Conservation (phyloP, 37 sponge, comb jelly and placozoan species). For the Aphrocallistes beatrix region DNA sequence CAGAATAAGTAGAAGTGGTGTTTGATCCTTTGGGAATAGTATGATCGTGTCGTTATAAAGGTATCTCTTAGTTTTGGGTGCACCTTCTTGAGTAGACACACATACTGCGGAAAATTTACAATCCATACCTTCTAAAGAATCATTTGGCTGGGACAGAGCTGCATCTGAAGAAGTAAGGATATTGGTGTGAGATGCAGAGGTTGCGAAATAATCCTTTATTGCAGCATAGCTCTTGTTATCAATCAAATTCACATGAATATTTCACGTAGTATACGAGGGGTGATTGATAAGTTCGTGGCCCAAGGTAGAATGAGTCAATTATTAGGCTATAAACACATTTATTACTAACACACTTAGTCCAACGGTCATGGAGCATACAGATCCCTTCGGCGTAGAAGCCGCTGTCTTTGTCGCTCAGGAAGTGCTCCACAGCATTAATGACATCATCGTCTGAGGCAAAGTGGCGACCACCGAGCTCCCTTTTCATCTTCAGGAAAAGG, state of each 20-base stretch:
- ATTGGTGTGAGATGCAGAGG: constrained; percentile 9
- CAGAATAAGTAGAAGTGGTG: not conserved
- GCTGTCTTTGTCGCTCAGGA: too few relatives aligned
- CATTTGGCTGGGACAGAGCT: not conserved
- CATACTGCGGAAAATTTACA: not conserved
- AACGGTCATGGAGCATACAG: too few relatives aligned
- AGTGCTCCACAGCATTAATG: too few relatives aligned
- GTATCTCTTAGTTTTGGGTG: constrained; percentile 14
- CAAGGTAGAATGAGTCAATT: too few relatives aligned
- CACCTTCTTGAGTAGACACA: constrained; percentile 15
- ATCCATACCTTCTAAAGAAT: not conserved
- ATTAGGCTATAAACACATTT: too few relatives aligned
- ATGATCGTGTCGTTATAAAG: not conserved
- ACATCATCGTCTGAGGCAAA: too few relatives aligned
- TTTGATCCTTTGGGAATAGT: constrained; percentile 12
- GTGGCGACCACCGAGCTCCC: too few relatives aligned
- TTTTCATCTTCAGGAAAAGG: too few relatives aligned
- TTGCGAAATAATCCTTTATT: constrained; percentile 3
- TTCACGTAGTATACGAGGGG: not conserved
- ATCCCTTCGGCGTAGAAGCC: too few relatives aligned
- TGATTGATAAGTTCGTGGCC: too few relatives aligned
- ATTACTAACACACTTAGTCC: too few relatives aligned
- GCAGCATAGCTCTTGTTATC: not conserved
- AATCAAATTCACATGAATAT: not conserved
- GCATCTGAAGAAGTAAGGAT: constrained; percentile 9